Base-by-base conservation (phyloP, 2,113 vertebrate genomes). In the Orthonyx spaldingii region DNA sequence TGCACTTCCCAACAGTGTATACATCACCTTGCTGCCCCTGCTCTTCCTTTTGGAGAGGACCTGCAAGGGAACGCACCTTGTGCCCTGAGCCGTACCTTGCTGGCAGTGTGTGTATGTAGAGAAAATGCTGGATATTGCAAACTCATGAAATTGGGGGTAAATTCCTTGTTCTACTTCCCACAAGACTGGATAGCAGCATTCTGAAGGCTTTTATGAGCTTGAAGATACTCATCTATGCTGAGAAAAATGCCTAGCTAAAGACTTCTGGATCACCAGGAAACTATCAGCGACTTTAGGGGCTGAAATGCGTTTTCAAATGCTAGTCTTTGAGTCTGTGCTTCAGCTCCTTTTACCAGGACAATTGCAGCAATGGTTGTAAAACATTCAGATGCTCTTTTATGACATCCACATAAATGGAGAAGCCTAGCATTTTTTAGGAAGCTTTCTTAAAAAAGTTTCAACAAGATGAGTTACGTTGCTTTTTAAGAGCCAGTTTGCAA, bases 1-100 rank as follows among this genome's bases (percentile, higher is more conserved):
- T 74, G 5, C 0, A 0, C 21, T 41, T 69, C 39, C 23, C n/a
- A 65, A 13, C 4, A 18, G 20, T 0, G 1, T 7, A 11, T 41
- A 14, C 18, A 37, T 24, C 11, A 5, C 1, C 13, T 2, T 6
- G 4, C 16, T 3, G 1, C 11, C 21, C n/a, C 84, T 30, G 15
- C 22, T 15, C 20, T 80, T 24, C 13, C 4, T 53, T 46, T 66
- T 19, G 24, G 47, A 87, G n/a, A 76, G 7, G 27, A 79, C 15
- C 59, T 61, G 27, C 10, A 69, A 53, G 18, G 20, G 10, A 83
- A 4, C 20, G 61, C 27, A 49, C 3, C 3, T 16, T 16, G 7
- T 41, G 26, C 22, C 20, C 27, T 5, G 8, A 49, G 9, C 33
- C 0, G 0, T 44, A 50, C 18, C 18, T 85, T 33, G 15, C 16